Evolutionary conservation across 2,888 invertebrate species (phyloP), one percentile per base, ranked within the genome.

Genomic region (Ischnus inquisitorius): DNA sequence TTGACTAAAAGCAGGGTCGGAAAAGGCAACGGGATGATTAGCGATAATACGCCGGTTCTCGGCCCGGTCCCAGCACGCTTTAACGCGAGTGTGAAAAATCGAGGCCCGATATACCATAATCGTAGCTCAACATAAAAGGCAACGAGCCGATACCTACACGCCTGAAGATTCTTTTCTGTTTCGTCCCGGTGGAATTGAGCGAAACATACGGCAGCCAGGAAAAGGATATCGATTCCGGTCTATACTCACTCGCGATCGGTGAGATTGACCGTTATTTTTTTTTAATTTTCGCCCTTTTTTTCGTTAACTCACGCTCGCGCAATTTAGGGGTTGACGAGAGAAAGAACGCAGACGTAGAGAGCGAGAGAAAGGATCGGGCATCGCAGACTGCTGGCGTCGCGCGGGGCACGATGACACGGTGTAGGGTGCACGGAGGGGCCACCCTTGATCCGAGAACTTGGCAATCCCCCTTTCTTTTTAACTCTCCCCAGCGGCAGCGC

Each of bases 261-360:
- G n/a, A 80, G 84, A 88, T 87, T 87, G 65, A 85, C 88, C 87
- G 89, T 89, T 87, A 83, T 78, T 85, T 84, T 78, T 85, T 84
- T 87, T 85, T 88, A 86, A 88, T 86, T 88, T 88, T 83, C 86
- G 77, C 83, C 78, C 85, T 71, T 83, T 71, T 86, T 89, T 90
- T 88, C 87, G 90, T 89, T 86, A 87, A 89, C 90, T 91, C 90
- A 91, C 88, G 90, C 87, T 89, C 86, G 87, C 88, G 88, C 88
- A 90, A 91, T 91, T 90, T 90, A 82, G 85, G 84, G 87, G 87
- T 82, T 82, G 71, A 67, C 78, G 78, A 16, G 71, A 77, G 57
- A 79, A 72, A 84, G 80, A 74, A 54, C 4, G 6, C 5, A 34
- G 34, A 34, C 6, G 34, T 8, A 8, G 6, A 34, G 34, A 34